Base-by-base conservation (phyloP, 2,888 invertebrate genomes). In the Onchidella celtica region DNA sequence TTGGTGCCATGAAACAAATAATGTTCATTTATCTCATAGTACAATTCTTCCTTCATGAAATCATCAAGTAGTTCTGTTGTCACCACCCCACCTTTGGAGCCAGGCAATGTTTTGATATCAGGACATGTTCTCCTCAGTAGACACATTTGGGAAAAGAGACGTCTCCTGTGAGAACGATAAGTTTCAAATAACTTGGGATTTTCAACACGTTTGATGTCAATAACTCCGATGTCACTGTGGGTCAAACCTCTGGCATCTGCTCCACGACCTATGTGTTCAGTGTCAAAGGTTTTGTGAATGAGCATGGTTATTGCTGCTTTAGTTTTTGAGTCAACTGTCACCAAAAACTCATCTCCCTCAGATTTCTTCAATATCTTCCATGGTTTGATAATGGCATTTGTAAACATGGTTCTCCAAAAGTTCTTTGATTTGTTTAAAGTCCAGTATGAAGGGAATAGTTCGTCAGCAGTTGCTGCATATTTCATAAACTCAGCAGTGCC, bases 1-100 rank as follows among this genome's bases (percentile, higher is more conserved):
- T 86, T 86, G 0, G 89, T 89, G 1, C 90, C 90, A 83, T 89
- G 89, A 77, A 90, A 89, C 6, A 89, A 73, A 72, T 88, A 88
- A 69, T 87, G 85, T 70, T 89, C 89, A 69, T 89, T 87, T 17
- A 87, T 85, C 84, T 87, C 88, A 72, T 66, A 79, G 65, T 61
- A 87, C 32, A 83, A 55, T 65, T 86, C 85, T 11, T 78, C 59
- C 40, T 75, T 69, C 73, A 63, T 70, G 40, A 55, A 66, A 3
- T 66, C 27, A 3, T 29, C 57, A 6, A 77, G 59, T 0, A n/a
- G 21, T 14, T 75, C 47, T n/a, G 32, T 47, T 65, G 65, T 75
- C 27, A 29, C 47, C 6, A 47, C 47, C 47, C 17, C 17, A 11
- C 47, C 47, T 47, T 6, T 47, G 9, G 47, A 47, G 6, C 47